phyloP scores from a whole-genome alignment of 2,888 invertebrate genomes.

The Drosophila formosana region DNA sequence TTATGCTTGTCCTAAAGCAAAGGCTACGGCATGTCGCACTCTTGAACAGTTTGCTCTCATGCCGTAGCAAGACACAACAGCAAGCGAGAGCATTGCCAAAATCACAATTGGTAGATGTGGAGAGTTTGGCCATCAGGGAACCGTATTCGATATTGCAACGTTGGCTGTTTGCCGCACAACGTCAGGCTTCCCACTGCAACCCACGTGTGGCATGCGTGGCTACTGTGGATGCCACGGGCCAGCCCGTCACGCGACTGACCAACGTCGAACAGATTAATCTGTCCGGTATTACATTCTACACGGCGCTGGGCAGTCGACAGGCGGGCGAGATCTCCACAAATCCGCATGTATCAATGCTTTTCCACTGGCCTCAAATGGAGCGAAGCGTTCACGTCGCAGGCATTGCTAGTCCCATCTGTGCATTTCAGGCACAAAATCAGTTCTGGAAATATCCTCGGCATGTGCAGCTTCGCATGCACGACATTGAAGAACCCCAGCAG shows the following conservation, averaged over 20 bases:
- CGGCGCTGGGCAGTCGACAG: conserved; percentile 96
- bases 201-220: conserved; percentile 96
- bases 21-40: conserved; percentile 16
- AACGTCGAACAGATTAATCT: conserved; percentile 93
- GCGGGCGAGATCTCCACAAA: conserved; percentile 93
- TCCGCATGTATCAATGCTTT: conserved; percentile 93
- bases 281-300: conserved; percentile 96
- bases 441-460: conserved; percentile 92
- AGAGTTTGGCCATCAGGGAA: conserved; percentile 90
- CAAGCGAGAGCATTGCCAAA: background rate
- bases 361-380: conserved; percentile 94
- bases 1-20: conserved; percentile 1
- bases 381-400: conserved; percentile 96
- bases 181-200: conserved; percentile 90
- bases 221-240: conserved; percentile 92
- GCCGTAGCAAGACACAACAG: background rate
- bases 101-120: conserved; percentile 85
- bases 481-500: background rate
- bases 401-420: conserved; percentile 89
- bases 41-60: conserved; percentile 16
- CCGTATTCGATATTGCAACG: conserved; percentile 92
- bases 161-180: conserved; percentile 93
- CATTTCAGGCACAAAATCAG: conserved; percentile 91
- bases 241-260: conserved; percentile 95
- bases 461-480: conserved; percentile 89